Evolutionary conservation across 2,888 invertebrate genomes (phyloP), one percentile per base, ranked within the genome.

Genomic region (Pandemis corylana): DNA sequence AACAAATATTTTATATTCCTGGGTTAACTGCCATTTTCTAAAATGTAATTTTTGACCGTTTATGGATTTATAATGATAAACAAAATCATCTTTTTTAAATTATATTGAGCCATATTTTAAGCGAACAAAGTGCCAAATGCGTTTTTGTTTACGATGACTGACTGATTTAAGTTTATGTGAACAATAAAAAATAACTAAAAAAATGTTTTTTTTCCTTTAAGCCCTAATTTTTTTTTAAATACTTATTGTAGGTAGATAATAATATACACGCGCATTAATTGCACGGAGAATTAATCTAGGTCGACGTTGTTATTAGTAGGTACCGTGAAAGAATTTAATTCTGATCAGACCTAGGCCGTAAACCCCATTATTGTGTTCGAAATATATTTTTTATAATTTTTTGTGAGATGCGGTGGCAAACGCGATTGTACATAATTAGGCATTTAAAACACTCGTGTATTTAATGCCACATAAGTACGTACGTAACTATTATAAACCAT

Each of bases 121-220:
- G 90, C 90, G 89, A 92, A 90, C 87, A 89, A 89, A 89, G 94
- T 94, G 94, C 94, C 94, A 94, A 94, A 94, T 92, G 93, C 88
- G 85, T 91, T 90, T 90, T 89, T 89, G 90, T 90, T 90, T 89
- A 90, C 90, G 92, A 89, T 89, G 90, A 93, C 91, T 88, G 93
- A 93, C 90, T 91, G 90, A 91, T 90, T 85, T 89, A 88, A 86
- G 80, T 83, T 86, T 83, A 85, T 80, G 80, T 80, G 81, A 84
- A 83, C 80, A 87, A 86, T 85, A 87, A 88, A 88, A 82, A 80
- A 82, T 84, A 85, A 83, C 80, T 80, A 80, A 82, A 86, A 83
- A 70, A 78, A 5, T 51, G 67, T 42, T 10, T 46, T 77, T 68
- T 68, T 61, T 79, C 76, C 65, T 71, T 5, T 42, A 49, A 12